A percentile compares a stretch with the other conserved stretches of the same genome.
Evolutionary conservation across 2,888 invertebrate species (phyloP).

Genomic region (Tetheella fluctuosa): DNA sequence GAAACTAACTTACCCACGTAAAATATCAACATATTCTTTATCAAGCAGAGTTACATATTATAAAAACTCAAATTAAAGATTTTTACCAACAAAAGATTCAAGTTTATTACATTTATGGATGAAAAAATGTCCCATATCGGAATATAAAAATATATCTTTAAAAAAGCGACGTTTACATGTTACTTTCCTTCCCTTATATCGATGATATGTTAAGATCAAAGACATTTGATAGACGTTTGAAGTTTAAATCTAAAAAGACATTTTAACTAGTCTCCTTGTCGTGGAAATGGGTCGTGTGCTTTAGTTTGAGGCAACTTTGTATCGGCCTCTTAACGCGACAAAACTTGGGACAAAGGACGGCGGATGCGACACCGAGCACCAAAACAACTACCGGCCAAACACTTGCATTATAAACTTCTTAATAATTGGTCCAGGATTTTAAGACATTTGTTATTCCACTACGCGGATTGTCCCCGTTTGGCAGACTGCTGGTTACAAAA

Average conservation of each 20-base stretch:
- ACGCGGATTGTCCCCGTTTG: not conserved
- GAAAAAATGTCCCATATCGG: not conserved
- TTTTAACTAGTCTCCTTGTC: conserved; percentile 70
- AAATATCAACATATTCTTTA: too few relatives aligned
- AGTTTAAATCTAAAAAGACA: conserved; percentile 69
- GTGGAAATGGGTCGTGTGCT: conserved; percentile 56
- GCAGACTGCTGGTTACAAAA: not conserved
- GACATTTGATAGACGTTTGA: conserved; percentile 70
- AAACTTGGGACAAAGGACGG: conserved; percentile 57
- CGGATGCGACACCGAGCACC: conserved; percentile 31
- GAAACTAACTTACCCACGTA: conserved; percentile 40
- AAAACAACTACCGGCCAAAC: conserved; percentile 37
- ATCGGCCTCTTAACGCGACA: conserved; percentile 49
- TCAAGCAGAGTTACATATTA: conserved; percentile 8
- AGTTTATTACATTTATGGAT: not conserved
- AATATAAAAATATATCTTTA: conserved; percentile 20
- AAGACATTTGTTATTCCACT: not conserved
- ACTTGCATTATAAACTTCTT: conserved; percentile 27
- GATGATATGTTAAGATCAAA: conserved; percentile 76
- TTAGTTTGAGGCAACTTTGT: conserved; percentile 53
- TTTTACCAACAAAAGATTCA: not conserved
- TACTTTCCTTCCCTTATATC: conserved; percentile 69
- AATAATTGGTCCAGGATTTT: conserved; percentile 23
- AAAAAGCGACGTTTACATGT: conserved; percentile 27
- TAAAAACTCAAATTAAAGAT: not conserved